A percentile compares a stretch with the other conserved stretches of the same genome.
These are phyloP conservation scores for Conus canariensis DNA, from an alignment of 2,888 invertebrate genomes.

Conservation along the genomic window DNA sequence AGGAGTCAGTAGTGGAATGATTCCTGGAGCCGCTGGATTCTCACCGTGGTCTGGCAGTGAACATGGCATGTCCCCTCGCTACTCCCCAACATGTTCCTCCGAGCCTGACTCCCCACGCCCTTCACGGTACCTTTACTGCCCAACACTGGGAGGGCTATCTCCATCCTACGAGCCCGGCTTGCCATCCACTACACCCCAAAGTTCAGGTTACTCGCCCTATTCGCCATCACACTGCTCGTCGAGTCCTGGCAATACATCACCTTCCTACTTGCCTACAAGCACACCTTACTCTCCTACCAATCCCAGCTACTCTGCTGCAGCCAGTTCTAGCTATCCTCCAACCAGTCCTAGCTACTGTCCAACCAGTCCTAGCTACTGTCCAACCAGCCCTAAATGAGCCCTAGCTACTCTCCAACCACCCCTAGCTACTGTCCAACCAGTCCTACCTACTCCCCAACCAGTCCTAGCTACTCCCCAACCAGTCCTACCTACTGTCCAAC, in stretches of 20 bases:
- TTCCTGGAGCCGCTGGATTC: conserved; percentile 97
- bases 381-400: conserved; percentile 81
- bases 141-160: conserved; percentile 83
- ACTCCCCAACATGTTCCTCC: conserved; percentile 82
- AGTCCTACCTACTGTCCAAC: conserved; percentile 73
- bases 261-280: conserved; percentile 79
- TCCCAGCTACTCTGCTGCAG: conserved; percentile 87
- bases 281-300: conserved; percentile 83
- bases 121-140: conserved; percentile 79
- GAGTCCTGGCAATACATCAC: conserved; percentile 84
- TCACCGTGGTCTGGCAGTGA: conserved; percentile 97
- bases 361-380: conserved; percentile 85
- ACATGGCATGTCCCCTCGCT: conserved; percentile 84
- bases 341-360: conserved; percentile 80
- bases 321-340: conserved; percentile 84
- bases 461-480: conserved; percentile 78
- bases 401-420: conserved; percentile 79
- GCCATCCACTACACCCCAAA: conserved; percentile 76
- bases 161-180: conserved; percentile 85
- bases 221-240: conserved; percentile 82
- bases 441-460: conserved; percentile 81
- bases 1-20: conserved; percentile 91
- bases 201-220: conserved; percentile 76
- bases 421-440: conserved; percentile 84
- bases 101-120: conserved; percentile 76